Conservation (phyloP, 2,113 vertebrate species). For the Crocuta crocuta region DNA sequence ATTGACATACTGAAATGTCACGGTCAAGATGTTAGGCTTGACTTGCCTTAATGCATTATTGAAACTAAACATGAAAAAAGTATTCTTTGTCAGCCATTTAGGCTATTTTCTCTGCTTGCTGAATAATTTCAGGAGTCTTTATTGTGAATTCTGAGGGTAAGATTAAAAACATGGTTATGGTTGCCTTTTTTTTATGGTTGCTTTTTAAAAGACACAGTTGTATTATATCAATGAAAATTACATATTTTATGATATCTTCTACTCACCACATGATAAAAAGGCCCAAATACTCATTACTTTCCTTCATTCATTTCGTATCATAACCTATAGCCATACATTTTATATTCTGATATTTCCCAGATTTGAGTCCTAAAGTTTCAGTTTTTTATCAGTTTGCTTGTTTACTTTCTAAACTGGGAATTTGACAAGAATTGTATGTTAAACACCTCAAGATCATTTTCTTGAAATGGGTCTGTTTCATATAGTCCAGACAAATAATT, state of each 20-base stretch:
- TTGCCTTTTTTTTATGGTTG: neutral
- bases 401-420: neutral
- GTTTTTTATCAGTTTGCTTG: neutral
- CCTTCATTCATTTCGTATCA: neutral
- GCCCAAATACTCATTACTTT: neutral
- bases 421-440: neutral
- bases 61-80: constrained; percentile 43
- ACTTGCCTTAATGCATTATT: constrained; percentile 35
- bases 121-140: constrained; percentile 21
- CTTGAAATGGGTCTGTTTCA: neutral
- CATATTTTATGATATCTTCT: neutral
- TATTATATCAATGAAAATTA: neutral
- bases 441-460: constrained; percentile 18
- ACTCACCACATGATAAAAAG: neutral
- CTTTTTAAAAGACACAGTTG: neutral
- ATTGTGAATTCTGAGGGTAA: constrained; percentile 31
- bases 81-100: constrained; percentile 20
- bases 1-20: constrained; percentile 71
- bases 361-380: neutral
- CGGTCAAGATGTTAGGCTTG: constrained; percentile 73
- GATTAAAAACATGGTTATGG: neutral
- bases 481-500: neutral
- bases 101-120: constrained; percentile 50
- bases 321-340: neutral
- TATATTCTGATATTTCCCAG: neutral